Conservation (phyloP, 2,113 vertebrate genomes). For the Charadrius vociferus region DNA sequence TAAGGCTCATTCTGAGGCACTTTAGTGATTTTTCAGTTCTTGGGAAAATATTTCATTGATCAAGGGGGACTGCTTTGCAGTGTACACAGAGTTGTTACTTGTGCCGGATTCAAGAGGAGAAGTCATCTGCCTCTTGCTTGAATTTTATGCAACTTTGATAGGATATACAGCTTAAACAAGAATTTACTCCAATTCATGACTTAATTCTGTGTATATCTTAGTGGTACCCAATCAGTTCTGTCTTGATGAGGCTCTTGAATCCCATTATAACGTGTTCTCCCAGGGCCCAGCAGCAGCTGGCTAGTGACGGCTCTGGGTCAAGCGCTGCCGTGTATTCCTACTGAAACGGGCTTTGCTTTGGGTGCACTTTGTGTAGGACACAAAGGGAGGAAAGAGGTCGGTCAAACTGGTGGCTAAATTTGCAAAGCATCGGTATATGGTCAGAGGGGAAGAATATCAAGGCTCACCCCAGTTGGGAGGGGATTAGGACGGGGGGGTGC, state of each 20-base stretch:
- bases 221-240: background rate
- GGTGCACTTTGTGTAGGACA: background rate
- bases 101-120: background rate
- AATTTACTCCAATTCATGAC: background rate
- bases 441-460: background rate
- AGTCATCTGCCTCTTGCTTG: background rate
- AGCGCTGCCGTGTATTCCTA: background rate
- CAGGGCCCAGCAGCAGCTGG: background rate
- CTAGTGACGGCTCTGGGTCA: background rate
- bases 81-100: background rate
- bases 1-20: background rate
- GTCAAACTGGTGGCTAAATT: background rate
- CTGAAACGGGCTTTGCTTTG: background rate
- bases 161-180: background rate
- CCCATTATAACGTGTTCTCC: background rate
- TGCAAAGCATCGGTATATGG: background rate
- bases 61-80: background rate
- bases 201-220: background rate
- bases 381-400: background rate
- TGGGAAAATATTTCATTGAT: background rate
- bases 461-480: background rate
- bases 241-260: background rate
- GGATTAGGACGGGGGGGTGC: background rate
- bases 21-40: background rate
- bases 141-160: background rate